Evolutionary conservation across 2,797 vertebrate genomes (phyloP), one percentile per base, ranked within the genome.

Genomic region (Muraenolepis orangiensis): DNA sequence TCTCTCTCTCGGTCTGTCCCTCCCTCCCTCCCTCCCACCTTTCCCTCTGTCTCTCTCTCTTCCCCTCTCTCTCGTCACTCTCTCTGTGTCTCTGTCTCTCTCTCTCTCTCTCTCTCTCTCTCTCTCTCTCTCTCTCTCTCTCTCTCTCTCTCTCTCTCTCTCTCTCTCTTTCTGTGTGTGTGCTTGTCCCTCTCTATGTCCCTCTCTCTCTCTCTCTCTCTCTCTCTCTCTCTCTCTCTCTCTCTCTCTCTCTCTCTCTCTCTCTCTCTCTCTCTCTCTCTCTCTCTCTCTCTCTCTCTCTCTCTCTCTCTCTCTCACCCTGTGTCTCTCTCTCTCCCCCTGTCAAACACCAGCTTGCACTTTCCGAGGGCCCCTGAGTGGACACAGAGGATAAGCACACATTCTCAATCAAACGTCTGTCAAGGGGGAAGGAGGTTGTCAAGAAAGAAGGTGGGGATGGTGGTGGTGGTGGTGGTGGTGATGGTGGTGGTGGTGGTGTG

Each of bases 391-490:
- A 90, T 92, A 90, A 93, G 88, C 90, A 92, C 88, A 93, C 88
- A 93, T 86, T 78, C 87, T 92, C 89, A 93, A 92, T 93, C 92
- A 93, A 73, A 73, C 85, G 83, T 86, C 87, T 90, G 91, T 92
- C 90, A 90, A 74, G 76, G 74, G 23, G 51, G 85, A 78, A 89
- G 88, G 79, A 85, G 72, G 34, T 85, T 71, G 74, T 80, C 78
- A 76, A 89, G 85, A 86, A 89, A 89, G 51, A 66, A 72, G 57
- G 32, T 23, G 66, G 1, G 23, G 46, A 5, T 13, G 36, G 42
- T 30, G 28, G 32, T 18, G 42, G 66, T 29, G 32, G 78, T 79
- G 69, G 72, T 6, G 66, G 78, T 81, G 87, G 87, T 42, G 69
- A 70, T 34, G 36, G 38, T 26, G 11, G 29, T 32, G 57, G 69